Evolutionary conservation across 2,888 invertebrate genomes (phyloP), one percentile per base, ranked within the genome.

Genomic region (Omphaloscelis lunosa): DNA sequence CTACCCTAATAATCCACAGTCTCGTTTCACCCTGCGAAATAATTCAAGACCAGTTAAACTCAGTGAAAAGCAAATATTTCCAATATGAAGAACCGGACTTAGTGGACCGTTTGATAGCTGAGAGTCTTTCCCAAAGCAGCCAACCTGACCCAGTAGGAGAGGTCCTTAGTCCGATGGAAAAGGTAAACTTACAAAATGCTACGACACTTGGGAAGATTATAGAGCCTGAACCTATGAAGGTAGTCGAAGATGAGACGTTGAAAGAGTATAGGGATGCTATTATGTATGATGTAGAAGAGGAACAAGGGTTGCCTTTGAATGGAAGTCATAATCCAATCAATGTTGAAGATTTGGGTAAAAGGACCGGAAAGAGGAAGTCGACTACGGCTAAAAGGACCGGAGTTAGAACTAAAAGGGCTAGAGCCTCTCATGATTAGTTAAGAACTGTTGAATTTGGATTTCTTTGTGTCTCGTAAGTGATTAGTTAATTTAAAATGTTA

Each of bases 191-290:
- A 3, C 91, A 92, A 53, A 91, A 92, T 67, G 90, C 90, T 4
- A 89, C 92, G 0, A 88, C 89, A 39, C 45, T 91, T 15, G 91
- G 91, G 6, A 88, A 88, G 58, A 85, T 93, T 45, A 83, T 92
- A 67, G 88, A 92, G 6, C 86, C 89, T 0, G 84, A 84, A 9
- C 27, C 72, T 7, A 48, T 85, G 3, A 75, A 72, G 11, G 71
- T 63, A 5, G 68, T 81, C 4, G 90, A 91, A 76, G 91, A 94
- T 82, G 72, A 88, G 0, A 92, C 91, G 15, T 75, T 95, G 48
- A 89, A 92, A 62, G 89, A 94, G 78, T 95, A 95, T 61, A 89
- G 90, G 58, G 92, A 93, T 48, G 94, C 92, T 0, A 71, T 93
- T 1, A 66, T 91, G 15, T 84, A 88, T 11, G 88, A 87, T 41